Evolutionary conservation across 2,113 vertebrate genomes (phyloP).

Genomic region (Ramphastos sulfuratus): DNA sequence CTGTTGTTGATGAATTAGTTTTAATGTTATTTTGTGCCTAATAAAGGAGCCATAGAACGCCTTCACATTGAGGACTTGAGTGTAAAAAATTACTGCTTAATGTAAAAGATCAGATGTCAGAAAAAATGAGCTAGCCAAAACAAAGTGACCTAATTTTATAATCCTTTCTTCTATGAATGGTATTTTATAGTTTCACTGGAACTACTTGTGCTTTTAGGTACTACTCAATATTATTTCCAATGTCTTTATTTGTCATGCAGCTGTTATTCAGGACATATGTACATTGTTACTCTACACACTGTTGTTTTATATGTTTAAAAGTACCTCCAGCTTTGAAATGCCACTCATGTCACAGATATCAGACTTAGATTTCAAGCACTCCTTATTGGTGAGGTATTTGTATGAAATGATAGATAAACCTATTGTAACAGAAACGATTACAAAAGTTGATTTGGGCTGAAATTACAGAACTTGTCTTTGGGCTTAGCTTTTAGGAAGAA

Average conservation of each 20-base stretch:
- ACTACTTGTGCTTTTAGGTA: neutral
- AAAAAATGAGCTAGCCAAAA: neutral
- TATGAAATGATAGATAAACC: neutral
- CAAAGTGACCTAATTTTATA: neutral
- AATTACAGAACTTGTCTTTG: neutral
- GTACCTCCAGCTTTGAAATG: neutral
- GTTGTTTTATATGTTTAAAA: neutral
- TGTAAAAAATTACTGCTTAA: neutral
- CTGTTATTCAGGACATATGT: neutral
- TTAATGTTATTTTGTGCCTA: neutral
- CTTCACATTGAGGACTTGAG: neutral
- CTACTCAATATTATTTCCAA: rapidly evolving
- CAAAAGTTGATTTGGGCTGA: neutral
- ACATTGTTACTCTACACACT: neutral
- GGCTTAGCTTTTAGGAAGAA: neutral
- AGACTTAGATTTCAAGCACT: neutral
- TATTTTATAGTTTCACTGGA: neutral
- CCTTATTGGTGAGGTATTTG: neutral
- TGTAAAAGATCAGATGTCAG: neutral
- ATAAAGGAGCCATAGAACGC: neutral
- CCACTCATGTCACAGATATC: neutral
- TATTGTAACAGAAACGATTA: neutral
- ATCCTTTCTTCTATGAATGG: neutral
- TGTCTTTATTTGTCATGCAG: neutral
- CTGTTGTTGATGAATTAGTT: neutral